Evolutionary conservation across 2,888 invertebrate species (phyloP).

Genomic region (Drosophila anomalata): DNA sequence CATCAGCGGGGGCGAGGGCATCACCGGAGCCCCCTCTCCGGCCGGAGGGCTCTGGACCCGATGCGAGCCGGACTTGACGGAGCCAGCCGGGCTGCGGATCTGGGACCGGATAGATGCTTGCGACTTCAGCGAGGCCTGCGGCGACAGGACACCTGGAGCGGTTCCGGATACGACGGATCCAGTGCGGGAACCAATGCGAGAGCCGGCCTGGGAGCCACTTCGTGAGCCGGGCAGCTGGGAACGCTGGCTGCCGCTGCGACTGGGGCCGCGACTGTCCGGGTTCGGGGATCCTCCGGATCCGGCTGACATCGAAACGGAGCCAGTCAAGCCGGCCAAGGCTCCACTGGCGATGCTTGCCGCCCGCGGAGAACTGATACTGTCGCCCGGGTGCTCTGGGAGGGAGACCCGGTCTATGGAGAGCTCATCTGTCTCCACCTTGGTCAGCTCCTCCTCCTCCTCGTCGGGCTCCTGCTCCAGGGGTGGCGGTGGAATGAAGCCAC

Average conservation of each 20-base stretch:
- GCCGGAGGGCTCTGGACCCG: constrained; percentile 75
- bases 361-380: constrained; percentile 74
- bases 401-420: constrained; percentile 54
- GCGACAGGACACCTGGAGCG: constrained; percentile 56
- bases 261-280: constrained; percentile 67
- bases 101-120: constrained; percentile 57
- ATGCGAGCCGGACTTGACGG: constrained; percentile 65
- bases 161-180: constrained; percentile 71
- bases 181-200: constrained; percentile 69
- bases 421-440: constrained; percentile 68
- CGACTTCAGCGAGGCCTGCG: constrained; percentile 72
- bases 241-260: constrained; percentile 68
- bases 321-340: constrained; percentile 53
- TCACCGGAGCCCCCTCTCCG: constrained; percentile 76
- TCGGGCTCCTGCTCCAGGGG: constrained; percentile 57
- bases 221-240: constrained; percentile 52
- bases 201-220: constrained; percentile 64
- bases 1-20: constrained; percentile 79
- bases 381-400: constrained; percentile 51
- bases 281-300: constrained; percentile 45
- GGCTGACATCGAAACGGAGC: constrained; percentile 51
- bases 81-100: constrained; percentile 70
- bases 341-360: constrained; percentile 71
- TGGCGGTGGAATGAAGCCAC: constrained; percentile 73
- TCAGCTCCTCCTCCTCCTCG: constrained; percentile 62